phyloP scores from a whole-genome alignment of 2,888 invertebrate genomes.

The Lasioglossum figueresi region DNA sequence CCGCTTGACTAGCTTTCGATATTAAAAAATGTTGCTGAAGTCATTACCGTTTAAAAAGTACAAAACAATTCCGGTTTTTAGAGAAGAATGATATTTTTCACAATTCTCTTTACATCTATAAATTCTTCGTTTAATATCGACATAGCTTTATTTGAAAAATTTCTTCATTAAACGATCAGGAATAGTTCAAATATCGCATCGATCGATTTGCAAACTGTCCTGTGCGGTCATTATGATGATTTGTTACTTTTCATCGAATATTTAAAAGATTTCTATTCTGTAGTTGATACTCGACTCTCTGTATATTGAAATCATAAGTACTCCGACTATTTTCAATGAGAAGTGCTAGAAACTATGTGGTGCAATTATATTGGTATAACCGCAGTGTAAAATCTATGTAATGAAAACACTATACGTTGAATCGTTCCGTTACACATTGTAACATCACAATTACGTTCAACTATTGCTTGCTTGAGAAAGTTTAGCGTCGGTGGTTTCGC shows the following conservation, averaged over 20 bases:
- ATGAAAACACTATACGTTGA: constrained; percentile 2
- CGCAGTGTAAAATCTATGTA: neutral
- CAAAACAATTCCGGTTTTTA: neutral
- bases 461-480: constrained; percentile 55
- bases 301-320: neutral
- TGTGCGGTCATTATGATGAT: neutral
- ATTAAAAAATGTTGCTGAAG: neutral
- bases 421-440: constrained; percentile 24
- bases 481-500: neutral
- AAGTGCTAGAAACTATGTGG: neutral
- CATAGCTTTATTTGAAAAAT: neutral
- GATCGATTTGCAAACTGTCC: neutral
- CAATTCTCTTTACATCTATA: too few relatives aligned
- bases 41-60: neutral
- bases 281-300: too few relatives aligned
- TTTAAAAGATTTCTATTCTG: too few relatives aligned
- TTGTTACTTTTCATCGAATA: neutral
- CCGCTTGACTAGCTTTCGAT: neutral
- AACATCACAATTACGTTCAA: constrained; percentile 28
- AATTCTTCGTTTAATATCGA: too few relatives aligned
- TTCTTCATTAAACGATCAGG: too few relatives aligned
- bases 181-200: too few relatives aligned
- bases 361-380: neutral
- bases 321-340: neutral
- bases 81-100: neutral